phyloP scores from a whole-genome alignment of 2,797 vertebrate genomes.

The Ptychobarbus kaznakovi region DNA sequence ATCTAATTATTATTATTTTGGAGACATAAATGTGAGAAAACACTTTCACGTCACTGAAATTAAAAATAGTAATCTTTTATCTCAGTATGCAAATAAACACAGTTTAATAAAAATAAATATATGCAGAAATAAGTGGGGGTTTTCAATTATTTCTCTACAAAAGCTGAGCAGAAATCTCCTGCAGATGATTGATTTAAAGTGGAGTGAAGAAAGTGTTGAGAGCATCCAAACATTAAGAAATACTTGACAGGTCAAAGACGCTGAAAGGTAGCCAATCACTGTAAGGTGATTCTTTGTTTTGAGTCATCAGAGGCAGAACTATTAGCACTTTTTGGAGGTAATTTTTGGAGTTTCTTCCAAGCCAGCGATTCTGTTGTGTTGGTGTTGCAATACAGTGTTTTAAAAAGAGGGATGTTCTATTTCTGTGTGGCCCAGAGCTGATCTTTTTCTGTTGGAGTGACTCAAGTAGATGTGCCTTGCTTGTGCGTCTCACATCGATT shows the following conservation, averaged over 20 bases:
- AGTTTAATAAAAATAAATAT: neutral
- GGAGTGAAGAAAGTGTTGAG: neutral
- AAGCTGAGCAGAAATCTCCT: neutral
- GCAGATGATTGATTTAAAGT: neutral
- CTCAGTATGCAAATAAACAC: neutral
- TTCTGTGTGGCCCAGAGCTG: slow-evolving; percentile 25
- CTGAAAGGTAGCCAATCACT: neutral
- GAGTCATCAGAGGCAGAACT: neutral
- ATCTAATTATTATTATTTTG: slow-evolving; percentile 42
- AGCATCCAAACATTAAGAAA: neutral
- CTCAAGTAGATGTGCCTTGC: slow-evolving; percentile 62
- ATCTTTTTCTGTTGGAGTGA: slow-evolving; percentile 43
- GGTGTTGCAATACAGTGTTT: neutral
- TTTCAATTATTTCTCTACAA: neutral
- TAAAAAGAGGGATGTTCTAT: neutral
- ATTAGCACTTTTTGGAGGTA: neutral
- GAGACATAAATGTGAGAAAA: slow-evolving; percentile 26
- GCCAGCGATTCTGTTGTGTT: neutral
- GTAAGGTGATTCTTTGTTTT: neutral
- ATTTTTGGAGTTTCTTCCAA: neutral
- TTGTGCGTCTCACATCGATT: slow-evolving; percentile 66
- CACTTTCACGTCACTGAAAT: neutral
- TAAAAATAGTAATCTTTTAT: neutral
- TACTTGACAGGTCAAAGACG: neutral
- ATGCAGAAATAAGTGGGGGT: neutral